Percentiles rank a stretch among this genome's conserved stretches.
Evolutionary conservation across 1,140 invertebrate genomes (phyloP).

Genomic region (Oedothorax gibbosus): DNA sequence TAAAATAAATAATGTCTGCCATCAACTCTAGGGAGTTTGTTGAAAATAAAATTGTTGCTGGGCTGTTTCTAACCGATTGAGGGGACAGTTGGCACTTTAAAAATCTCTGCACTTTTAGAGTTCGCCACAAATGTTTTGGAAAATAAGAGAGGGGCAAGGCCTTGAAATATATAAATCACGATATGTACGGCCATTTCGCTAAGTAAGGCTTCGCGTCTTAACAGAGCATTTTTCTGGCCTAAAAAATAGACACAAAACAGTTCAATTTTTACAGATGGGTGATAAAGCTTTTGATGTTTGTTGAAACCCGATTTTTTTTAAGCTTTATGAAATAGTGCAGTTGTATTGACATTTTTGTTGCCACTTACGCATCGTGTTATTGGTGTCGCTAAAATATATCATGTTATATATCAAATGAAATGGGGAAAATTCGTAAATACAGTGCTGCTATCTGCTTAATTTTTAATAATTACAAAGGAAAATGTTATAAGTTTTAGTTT

Average conservation of each 20-base stretch:
- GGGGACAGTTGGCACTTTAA: constrained; percentile 31
- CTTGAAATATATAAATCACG: neutral
- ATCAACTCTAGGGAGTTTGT: neutral
- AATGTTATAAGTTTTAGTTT: too few species aligned
- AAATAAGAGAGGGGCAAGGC: neutral
- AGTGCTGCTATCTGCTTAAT: too few species aligned
- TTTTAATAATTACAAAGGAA: too few species aligned
- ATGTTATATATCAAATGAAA: too few species aligned
- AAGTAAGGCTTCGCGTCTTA: constrained; percentile 12
- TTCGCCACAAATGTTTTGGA: constrained; percentile 58
- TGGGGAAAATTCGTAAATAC: too few species aligned
- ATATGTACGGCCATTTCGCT: constrained; percentile 3
- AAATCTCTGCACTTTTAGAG: constrained; percentile 41
- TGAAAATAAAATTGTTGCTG: constrained; percentile 40
- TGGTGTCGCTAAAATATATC: too few species aligned
- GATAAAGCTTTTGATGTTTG: neutral
- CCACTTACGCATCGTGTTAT: too few species aligned
- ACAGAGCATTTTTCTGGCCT: constrained; percentile 19
- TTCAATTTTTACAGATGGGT: constrained; percentile 5
- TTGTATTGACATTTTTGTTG: too few species aligned
- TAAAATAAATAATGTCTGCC: constrained; percentile 12
- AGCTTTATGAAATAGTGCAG: too few species aligned
- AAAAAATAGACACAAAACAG: neutral
- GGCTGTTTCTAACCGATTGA: neutral
- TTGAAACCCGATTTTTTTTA: neutral